Conservation (phyloP, 2,888 invertebrate species). For the Chouioia cunea region DNA sequence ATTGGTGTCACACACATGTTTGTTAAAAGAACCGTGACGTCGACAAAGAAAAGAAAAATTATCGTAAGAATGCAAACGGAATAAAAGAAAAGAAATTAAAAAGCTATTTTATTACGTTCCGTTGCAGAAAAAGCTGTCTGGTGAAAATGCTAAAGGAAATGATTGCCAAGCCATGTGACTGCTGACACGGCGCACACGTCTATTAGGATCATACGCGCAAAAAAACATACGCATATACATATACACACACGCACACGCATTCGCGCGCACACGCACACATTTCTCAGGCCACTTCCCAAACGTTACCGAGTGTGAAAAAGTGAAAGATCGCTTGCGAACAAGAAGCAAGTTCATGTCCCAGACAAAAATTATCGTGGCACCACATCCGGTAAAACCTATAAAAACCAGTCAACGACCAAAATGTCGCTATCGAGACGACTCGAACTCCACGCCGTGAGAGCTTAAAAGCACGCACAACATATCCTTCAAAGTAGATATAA, state of each 20-base stretch:
- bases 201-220: not conserved
- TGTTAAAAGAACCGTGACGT: too few relatives aligned
- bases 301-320: too few relatives aligned
- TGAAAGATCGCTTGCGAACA: not conserved
- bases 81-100: constrained; percentile 10
- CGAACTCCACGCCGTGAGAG: too few relatives aligned
- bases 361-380: constrained; percentile 40
- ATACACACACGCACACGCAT: too few relatives aligned
- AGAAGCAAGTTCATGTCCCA: constrained; percentile 23
- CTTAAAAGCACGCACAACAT: not conserved
- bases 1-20: not conserved
- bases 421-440: constrained; percentile 8
- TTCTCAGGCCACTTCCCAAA: not conserved
- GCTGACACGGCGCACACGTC: constrained; percentile 5
- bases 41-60: not conserved
- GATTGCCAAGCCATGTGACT: constrained; percentile 47
- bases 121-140: constrained; percentile 53
- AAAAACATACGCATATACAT: not conserved
- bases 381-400: constrained; percentile 34
- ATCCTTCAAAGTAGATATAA: not conserved
- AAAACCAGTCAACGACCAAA: constrained; percentile 15
- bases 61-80: too few relatives aligned
- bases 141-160: constrained; percentile 51
- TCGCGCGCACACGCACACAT: not conserved
- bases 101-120: constrained; percentile 16